Percentiles rank a stretch among this genome's conserved stretches.
Evolutionary conservation across 1,140 invertebrate species (phyloP).

Genomic region (Trichonephila inaurata): DNA sequence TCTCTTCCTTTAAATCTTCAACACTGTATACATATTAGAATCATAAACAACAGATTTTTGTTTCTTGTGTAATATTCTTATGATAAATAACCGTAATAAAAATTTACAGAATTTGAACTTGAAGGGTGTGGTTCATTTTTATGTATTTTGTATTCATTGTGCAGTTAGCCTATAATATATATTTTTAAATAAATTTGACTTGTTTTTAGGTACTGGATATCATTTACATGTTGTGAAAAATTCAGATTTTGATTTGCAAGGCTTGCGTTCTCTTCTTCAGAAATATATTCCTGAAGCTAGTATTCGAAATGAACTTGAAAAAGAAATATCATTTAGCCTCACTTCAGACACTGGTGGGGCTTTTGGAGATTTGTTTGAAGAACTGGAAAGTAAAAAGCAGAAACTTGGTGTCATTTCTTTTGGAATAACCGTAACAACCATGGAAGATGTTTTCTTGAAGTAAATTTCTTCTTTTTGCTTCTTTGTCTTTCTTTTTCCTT

Average conservation of each 20-base stretch:
- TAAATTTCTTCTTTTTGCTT: slow-evolving; percentile 28
- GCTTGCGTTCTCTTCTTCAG: slow-evolving; percentile 29
- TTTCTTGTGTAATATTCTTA: no score
- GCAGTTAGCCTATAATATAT: no score
- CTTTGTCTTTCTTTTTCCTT: neutral
- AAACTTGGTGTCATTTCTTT: slow-evolving; percentile 87
- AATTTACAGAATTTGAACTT: no score
- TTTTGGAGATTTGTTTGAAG: slow-evolving; percentile 85
- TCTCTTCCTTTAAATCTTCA: no score
- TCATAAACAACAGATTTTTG: no score
- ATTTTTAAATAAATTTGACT: neutral
- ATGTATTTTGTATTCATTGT: no score
- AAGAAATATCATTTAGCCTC: slow-evolving; percentile 83
- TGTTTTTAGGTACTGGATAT: slow-evolving; percentile 78
- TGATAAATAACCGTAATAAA: no score
- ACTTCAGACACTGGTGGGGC: slow-evolving; percentile 80
- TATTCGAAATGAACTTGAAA: slow-evolving; percentile 75
- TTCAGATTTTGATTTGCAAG: slow-evolving; percentile 52
- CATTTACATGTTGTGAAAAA: slow-evolving; percentile 77
- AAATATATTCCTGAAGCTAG: slow-evolving; percentile 67
- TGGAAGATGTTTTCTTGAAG: slow-evolving; percentile 94
- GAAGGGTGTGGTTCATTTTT: no score
- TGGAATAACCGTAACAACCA: slow-evolving; percentile 89
- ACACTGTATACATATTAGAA: no score
- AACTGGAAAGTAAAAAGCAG: slow-evolving; percentile 84